Conservation (phyloP, 1,140 invertebrate genomes). For the roundworm (Caenorhabditis elegans) region DNA sequence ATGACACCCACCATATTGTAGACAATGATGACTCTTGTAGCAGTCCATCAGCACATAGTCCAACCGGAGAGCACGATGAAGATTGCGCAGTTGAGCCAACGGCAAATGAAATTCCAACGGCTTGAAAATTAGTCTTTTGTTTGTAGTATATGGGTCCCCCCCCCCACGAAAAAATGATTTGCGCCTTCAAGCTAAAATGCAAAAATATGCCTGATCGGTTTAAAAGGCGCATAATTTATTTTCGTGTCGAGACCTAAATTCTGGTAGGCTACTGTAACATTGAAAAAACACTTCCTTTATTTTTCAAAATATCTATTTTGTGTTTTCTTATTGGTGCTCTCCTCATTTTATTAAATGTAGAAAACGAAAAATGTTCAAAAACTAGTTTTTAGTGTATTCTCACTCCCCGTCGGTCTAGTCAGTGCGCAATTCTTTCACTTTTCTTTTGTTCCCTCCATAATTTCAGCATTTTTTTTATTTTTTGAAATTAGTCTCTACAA, state of each 20-base stretch:
- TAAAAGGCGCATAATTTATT: too few species aligned
- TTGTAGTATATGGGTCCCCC: too few species aligned
- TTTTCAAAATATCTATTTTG: not conserved
- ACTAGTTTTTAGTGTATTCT: too few species aligned
- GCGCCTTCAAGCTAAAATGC: too few species aligned
- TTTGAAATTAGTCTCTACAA: not conserved
- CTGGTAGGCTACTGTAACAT: too few species aligned
- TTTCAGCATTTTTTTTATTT: not conserved
- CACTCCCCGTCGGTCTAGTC: slow-evolving; percentile 9
- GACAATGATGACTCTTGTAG: slow-evolving; percentile 19
- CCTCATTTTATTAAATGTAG: not conserved
- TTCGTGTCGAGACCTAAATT: too few species aligned
- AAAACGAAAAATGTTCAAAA: too few species aligned
- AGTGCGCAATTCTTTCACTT: not conserved
- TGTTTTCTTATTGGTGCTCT: not conserved
- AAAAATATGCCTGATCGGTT: too few species aligned
- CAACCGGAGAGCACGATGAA: not conserved
- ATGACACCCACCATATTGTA: slow-evolving; percentile 27
- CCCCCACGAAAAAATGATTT: too few species aligned
- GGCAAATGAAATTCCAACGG: not conserved
- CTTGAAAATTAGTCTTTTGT: too few species aligned
- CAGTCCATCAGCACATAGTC: not conserved
- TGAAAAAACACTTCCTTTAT: not conserved
- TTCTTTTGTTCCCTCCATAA: not conserved
- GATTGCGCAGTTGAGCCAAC: not conserved